Evolutionary conservation across 2,888 invertebrate species (phyloP).

Genomic region (Lucinisca nassula): DNA sequence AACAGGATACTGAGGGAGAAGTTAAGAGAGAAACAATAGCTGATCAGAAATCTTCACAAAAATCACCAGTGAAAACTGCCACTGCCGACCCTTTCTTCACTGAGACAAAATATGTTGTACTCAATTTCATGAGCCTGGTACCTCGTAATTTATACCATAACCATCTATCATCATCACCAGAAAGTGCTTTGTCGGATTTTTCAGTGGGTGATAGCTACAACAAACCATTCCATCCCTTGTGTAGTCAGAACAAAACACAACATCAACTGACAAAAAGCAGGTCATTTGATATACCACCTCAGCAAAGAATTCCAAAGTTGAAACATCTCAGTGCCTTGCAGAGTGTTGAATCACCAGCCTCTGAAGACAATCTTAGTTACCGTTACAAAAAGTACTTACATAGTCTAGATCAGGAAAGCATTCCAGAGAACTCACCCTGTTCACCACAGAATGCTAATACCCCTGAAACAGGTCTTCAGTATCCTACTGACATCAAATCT

Average conservation of each 20-base stretch:
- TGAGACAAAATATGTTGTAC: conserved; percentile 79
- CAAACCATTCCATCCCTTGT: background rate
- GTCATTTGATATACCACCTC: conserved; percentile 43
- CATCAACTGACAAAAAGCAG: conserved; percentile 46
- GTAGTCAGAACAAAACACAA: background rate
- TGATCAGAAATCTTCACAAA: background rate
- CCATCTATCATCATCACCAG: conserved; percentile 60
- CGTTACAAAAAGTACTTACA: conserved; percentile 44
- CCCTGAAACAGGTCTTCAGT: background rate
- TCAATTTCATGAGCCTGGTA: conserved; percentile 74
- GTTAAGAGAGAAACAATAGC: no score
- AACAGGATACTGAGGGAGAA: background rate
- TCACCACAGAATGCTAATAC: background rate
- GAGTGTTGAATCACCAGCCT: conserved; percentile 50
- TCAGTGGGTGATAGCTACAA: background rate
- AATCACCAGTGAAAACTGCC: background rate
- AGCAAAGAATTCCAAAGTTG: conserved; percentile 27
- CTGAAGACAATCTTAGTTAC: conserved; percentile 71
- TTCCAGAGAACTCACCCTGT: background rate
- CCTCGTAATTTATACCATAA: conserved; percentile 55
- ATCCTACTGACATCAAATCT: background rate
- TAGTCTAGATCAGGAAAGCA: background rate
- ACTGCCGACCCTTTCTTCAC: conserved; percentile 58
- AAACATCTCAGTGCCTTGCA: conserved; percentile 31
- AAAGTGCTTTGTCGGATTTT: conserved; percentile 18